Conservation (phyloP, 2,888 invertebrate genomes). For the Watsonalla binaria region DNA sequence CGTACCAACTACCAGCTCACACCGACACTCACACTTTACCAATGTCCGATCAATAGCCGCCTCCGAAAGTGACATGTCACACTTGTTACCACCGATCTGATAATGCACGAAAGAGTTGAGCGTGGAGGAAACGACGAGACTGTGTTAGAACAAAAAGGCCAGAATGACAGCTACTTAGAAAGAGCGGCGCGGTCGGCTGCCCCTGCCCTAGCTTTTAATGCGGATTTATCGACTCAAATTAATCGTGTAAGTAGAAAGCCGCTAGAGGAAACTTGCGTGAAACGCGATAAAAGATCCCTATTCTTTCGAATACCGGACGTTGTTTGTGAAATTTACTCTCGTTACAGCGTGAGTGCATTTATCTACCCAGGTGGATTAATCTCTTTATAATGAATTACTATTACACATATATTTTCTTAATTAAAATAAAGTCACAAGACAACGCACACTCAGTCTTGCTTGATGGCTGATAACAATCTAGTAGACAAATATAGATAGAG, state of each 20-base stretch:
- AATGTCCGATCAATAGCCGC: conserved; percentile 48
- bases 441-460: too few species aligned
- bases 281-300: conserved; percentile 65
- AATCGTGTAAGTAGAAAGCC: conserved; percentile 73
- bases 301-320: conserved; percentile 54
- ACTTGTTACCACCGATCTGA: conserved; percentile 26
- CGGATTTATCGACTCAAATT: conserved; percentile 77
- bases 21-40: conserved; percentile 40
- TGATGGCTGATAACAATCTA: not conserved
- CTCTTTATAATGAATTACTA: too few species aligned
- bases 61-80: conserved; percentile 34
- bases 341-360: conserved; percentile 26
- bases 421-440: too few species aligned
- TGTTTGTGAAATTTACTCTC: conserved; percentile 55
- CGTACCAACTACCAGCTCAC: conserved; percentile 30
- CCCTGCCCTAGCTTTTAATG: conserved; percentile 69
- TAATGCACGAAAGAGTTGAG: conserved; percentile 49
- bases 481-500: conserved; percentile 5
- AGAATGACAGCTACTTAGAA: conserved; percentile 61
- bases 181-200: conserved; percentile 63
- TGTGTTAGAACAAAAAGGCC: conserved; percentile 57
- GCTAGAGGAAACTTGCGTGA: conserved; percentile 69
- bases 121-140: conserved; percentile 30
- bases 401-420: too few species aligned
- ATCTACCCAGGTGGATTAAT: too few species aligned